phyloP scores from a whole-genome alignment of 2,888 invertebrate genomes.

The Cylloceria caligata region DNA sequence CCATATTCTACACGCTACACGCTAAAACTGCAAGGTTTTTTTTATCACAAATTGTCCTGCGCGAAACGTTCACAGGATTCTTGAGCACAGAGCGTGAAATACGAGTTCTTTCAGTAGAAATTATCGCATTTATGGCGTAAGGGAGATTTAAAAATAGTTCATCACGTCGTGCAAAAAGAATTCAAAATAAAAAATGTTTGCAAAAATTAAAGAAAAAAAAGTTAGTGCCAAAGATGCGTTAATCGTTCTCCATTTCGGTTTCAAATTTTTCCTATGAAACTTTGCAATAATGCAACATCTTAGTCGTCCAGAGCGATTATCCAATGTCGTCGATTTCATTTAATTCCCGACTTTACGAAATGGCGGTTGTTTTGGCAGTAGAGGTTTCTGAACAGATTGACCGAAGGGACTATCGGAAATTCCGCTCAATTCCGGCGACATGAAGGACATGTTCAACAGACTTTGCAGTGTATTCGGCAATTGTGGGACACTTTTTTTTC shows the following conservation, averaged over 20 bases:
- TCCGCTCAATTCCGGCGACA: constrained; percentile 77
- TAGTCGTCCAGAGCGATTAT: constrained; percentile 81
- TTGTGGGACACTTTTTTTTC: constrained; percentile 68
- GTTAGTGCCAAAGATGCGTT: not conserved
- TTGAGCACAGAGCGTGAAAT: constrained; percentile 11
- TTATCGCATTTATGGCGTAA: not conserved
- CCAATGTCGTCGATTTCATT: constrained; percentile 67
- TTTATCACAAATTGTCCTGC: constrained; percentile 51
- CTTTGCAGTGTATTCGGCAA: constrained; percentile 72
- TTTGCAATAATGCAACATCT: constrained; percentile 12
- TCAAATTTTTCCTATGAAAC: constrained; percentile 8
- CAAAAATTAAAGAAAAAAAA: constrained; percentile 50
- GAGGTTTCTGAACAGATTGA: constrained; percentile 65
- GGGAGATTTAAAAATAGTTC: not conserved
- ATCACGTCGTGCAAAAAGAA: too few species aligned
- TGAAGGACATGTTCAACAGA: constrained; percentile 71
- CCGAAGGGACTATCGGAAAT: constrained; percentile 78
- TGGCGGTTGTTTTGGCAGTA: constrained; percentile 64
- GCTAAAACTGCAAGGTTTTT: constrained; percentile 37
- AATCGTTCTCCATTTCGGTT: not conserved
- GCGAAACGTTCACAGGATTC: constrained; percentile 6
- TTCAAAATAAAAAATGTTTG: too few species aligned
- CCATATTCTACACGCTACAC: constrained; percentile 11
- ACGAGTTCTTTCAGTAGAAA: not conserved
- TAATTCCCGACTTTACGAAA: constrained; percentile 67